phyloP scores from a whole-genome alignment of 1,140 invertebrate species.

The Atopsyche davidsoni region DNA sequence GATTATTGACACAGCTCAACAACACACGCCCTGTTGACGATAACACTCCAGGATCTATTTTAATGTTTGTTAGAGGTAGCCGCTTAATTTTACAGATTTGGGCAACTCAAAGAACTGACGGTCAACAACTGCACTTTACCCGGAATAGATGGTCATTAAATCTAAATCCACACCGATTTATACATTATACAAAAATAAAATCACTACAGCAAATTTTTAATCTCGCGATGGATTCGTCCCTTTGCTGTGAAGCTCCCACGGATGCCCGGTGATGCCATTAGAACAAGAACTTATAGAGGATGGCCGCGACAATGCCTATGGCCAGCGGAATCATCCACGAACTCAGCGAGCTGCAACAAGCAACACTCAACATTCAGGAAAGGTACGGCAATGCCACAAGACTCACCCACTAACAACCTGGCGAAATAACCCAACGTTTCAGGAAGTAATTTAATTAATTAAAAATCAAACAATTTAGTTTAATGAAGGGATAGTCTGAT shows the following conservation, averaged over 20 bases:
- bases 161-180: neutral
- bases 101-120: too few species aligned
- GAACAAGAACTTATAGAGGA: slow-evolving; percentile 27
- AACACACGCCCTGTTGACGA: too few species aligned
- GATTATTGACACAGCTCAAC: too few species aligned
- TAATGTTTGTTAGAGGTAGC: too few species aligned
- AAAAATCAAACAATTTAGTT: neutral
- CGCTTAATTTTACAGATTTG: too few species aligned
- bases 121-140: too few species aligned
- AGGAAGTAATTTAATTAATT: neutral
- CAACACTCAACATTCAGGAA: slow-evolving; percentile 26
- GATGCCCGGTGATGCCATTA: slow-evolving; percentile 15
- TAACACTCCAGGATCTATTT: too few species aligned
- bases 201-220: slow-evolving; percentile 2
- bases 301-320: slow-evolving; percentile 27
- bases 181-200: slow-evolving; percentile 11
- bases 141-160: neutral
- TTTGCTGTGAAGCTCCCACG: neutral
- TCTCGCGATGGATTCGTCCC: neutral
- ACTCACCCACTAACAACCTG: too few species aligned
- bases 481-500: neutral
- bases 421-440: too few species aligned
- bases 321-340: slow-evolving; percentile 27
- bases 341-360: slow-evolving; percentile 29
- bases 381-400: too few species aligned